These are phyloP conservation scores for Bombus vancouverensis DNA, from an alignment of 1,140 invertebrate genomes.

Conservation along the genomic window DNA sequence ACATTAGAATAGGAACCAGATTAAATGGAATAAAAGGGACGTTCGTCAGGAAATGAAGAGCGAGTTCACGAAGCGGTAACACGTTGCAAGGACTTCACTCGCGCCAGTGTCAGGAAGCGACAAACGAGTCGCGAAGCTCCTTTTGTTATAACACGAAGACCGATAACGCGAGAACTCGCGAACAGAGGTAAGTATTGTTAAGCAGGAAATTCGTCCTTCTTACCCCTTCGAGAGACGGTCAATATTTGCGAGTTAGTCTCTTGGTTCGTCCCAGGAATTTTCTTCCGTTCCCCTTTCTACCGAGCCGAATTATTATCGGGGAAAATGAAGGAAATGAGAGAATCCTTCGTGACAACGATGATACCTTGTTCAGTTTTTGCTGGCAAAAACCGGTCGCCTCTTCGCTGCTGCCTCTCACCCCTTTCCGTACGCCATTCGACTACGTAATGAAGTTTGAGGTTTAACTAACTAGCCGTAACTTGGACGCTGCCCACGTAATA, in stretches of 20 bases:
- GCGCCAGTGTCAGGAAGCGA: background rate
- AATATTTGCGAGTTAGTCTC: constrained; percentile 53
- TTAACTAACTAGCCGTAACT: constrained; percentile 50
- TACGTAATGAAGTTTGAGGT: constrained; percentile 58
- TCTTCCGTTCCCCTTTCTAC: background rate
- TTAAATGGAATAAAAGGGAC: constrained; percentile 21
- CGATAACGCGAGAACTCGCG: constrained; percentile 41
- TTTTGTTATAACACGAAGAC: constrained; percentile 53
- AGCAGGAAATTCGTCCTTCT: constrained; percentile 14
- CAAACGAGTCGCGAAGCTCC: constrained; percentile 9
- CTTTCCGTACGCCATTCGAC: constrained; percentile 43
- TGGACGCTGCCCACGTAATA: constrained; percentile 37
- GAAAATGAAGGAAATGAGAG: constrained; percentile 40
- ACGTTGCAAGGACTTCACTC: background rate
- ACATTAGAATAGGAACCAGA: background rate
- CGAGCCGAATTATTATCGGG: constrained; percentile 46
- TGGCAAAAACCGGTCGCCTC: constrained; percentile 33
- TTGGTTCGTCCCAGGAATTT: constrained; percentile 11
- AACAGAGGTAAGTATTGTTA: constrained; percentile 34
- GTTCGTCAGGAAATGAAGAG: constrained; percentile 48
- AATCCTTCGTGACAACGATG: constrained; percentile 23
- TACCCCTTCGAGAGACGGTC: constrained; percentile 36
- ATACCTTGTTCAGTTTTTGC: constrained; percentile 37
- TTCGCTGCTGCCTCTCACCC: background rate
- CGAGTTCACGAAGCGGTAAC: constrained; percentile 50